Conservation (phyloP, 2,113 vertebrate genomes). For the Ailuropoda melanoleuca region DNA sequence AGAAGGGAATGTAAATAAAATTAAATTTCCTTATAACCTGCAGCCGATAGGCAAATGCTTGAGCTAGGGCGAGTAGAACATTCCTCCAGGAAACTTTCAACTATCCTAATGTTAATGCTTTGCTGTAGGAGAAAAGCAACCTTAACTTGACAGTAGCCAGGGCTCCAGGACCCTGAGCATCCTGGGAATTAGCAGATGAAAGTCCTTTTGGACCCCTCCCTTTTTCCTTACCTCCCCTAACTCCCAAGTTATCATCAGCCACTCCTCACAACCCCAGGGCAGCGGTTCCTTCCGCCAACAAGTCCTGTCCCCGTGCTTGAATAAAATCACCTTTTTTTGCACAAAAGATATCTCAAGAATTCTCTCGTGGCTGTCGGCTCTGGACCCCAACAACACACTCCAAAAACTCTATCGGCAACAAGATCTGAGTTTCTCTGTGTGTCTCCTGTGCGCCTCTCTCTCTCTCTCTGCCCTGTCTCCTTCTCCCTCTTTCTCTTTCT, state of each 20-base stretch:
- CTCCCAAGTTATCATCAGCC: no score
- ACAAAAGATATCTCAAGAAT: not conserved
- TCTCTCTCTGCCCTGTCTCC: not conserved
- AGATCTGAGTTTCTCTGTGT: not conserved
- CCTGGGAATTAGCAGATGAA: not conserved
- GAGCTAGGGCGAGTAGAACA: not conserved
- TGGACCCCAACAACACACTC: not conserved
- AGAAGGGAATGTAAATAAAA: not conserved
- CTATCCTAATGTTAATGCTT: not conserved
- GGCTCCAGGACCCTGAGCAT: not conserved
- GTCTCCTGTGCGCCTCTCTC: not conserved
- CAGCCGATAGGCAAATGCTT: not conserved
- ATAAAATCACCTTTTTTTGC: not conserved
- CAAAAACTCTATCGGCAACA: not conserved
- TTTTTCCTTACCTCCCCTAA: not conserved
- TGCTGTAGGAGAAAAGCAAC: not conserved
- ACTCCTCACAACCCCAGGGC: no score
- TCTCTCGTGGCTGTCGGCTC: not conserved
- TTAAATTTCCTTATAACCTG: not conserved
- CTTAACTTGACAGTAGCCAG: not conserved
- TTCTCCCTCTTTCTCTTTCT: not conserved
- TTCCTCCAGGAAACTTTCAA: not conserved
- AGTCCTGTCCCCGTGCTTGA: not conserved
- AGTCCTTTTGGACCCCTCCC: not conserved
- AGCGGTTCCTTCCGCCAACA: not conserved